phyloP scores from a whole-genome alignment of 2,113 vertebrate genomes.

The Chloropsis hardwickii region DNA sequence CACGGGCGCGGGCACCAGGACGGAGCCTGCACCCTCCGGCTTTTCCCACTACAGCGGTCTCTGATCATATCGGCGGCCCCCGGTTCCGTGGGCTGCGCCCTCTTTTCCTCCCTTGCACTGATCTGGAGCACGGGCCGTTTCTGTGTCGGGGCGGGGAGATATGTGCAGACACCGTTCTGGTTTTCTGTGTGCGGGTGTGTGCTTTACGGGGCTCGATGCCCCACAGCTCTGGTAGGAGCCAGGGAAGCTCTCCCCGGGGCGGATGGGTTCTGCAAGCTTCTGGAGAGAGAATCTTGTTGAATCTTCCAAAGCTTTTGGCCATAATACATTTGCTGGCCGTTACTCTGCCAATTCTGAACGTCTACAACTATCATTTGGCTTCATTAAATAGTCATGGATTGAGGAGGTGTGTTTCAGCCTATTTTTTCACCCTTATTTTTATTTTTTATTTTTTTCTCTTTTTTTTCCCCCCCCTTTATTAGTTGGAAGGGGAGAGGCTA shows the following conservation, averaged over 20 bases:
- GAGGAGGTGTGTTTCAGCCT: not conserved
- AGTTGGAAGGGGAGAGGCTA: not conserved
- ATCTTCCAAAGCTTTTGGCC: not conserved
- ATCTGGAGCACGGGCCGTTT: not conserved
- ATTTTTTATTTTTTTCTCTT: rapidly evolving
- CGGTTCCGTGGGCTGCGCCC: not conserved
- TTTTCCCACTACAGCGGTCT: not conserved
- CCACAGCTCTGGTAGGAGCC: not conserved
- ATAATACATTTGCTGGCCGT: not conserved
- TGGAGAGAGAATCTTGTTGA: not conserved
- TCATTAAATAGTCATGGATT: conserved; percentile 1
- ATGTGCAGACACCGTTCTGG: not conserved
- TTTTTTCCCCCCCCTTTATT: rapidly evolving
- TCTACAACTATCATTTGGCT: not conserved
- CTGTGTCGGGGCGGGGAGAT: not conserved
- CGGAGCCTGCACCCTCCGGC: not conserved
- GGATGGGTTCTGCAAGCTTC: not conserved
- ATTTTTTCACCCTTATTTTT: not conserved
- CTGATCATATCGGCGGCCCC: not conserved
- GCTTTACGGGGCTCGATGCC: not conserved
- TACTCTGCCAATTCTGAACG: not conserved
- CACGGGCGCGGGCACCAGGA: not conserved
- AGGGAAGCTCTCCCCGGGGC: not conserved
- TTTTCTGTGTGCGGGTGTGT: not conserved
- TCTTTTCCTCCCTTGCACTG: not conserved